Evolutionary conservation across 2,113 vertebrate genomes (phyloP).

Genomic region (Marmota flaviventris): DNA sequence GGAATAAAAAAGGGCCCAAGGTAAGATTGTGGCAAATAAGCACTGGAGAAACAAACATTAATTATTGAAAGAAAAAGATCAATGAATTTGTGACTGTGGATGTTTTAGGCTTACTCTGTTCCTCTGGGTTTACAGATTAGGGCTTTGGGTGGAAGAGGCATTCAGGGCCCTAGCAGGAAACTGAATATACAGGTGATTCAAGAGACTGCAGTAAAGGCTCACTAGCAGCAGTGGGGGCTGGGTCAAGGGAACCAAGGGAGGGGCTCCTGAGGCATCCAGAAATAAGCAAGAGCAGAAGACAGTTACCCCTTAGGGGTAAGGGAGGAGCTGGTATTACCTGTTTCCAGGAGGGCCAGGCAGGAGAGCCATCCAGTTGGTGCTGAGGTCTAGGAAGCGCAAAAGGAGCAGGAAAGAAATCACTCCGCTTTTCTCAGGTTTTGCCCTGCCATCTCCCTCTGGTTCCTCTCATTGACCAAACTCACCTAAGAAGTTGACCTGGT

Average conservation of each 20-base stretch:
- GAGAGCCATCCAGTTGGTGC: background rate
- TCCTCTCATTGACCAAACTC: background rate
- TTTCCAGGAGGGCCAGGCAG: background rate
- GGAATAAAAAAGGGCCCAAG: background rate
- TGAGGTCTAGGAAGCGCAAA: background rate
- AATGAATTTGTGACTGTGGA: conserved; percentile 37
- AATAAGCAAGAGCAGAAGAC: background rate
- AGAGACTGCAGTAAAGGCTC: background rate
- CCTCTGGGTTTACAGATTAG: conserved; percentile 7
- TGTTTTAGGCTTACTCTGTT: conserved; percentile 45
- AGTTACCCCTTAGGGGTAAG: background rate
- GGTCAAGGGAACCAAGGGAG: background rate
- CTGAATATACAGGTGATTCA: background rate
- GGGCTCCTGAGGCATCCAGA: background rate
- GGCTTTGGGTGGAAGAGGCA: background rate
- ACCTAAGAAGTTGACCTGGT: background rate
- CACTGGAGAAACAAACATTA: conserved; percentile 41
- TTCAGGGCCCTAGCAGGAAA: background rate
- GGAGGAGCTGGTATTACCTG: background rate
- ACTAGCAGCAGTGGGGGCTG: background rate
- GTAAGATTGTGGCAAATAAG: conserved; percentile 10
- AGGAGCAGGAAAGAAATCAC: background rate
- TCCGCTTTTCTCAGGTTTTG: background rate
- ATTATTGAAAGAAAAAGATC: conserved; percentile 58
- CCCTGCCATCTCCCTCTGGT: background rate